Conservation (phyloP, 30 jellyfish, hydroid and myxozoan species). For the Turritopsis rubra region DNA sequence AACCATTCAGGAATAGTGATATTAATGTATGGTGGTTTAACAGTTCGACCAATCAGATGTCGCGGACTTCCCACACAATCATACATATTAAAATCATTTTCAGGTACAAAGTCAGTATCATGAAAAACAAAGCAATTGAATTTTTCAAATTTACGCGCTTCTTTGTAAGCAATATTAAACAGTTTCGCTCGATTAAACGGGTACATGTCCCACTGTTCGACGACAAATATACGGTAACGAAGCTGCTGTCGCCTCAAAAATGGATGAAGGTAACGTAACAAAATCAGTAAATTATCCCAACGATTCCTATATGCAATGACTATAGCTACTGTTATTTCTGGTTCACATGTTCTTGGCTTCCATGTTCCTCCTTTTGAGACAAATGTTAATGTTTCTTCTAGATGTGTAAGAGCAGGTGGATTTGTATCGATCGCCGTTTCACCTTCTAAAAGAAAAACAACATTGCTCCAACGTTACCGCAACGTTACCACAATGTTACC, state of each 20-base stretch:
- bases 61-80: slow-evolving; percentile 7
- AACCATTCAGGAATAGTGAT: neutral
- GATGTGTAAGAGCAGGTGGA: neutral
- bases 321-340: neutral
- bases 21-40: neutral
- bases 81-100: neutral
- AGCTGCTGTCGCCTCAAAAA: neutral
- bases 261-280: slow-evolving; percentile 1
- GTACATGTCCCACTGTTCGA: neutral
- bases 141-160: neutral
- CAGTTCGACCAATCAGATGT: neutral
- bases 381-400: neutral
- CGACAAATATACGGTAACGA: neutral
- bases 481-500: no score
- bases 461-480: no score
- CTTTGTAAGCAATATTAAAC: slow-evolving; percentile 1
- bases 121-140: slow-evolving; percentile 1
- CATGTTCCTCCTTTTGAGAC: neutral
- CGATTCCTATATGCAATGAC: neutral
- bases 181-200: slow-evolving; percentile 13
- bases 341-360: neutral
- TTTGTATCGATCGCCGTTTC: neutral
- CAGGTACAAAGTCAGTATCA: neutral
- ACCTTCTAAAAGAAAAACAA: neutral
- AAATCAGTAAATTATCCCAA: neutral